Percentiles rank a stretch among this genome's conserved stretches.
phyloP scores from a whole-genome alignment of 2,888 invertebrate genomes.

The Cryptophagus acutangulus region DNA sequence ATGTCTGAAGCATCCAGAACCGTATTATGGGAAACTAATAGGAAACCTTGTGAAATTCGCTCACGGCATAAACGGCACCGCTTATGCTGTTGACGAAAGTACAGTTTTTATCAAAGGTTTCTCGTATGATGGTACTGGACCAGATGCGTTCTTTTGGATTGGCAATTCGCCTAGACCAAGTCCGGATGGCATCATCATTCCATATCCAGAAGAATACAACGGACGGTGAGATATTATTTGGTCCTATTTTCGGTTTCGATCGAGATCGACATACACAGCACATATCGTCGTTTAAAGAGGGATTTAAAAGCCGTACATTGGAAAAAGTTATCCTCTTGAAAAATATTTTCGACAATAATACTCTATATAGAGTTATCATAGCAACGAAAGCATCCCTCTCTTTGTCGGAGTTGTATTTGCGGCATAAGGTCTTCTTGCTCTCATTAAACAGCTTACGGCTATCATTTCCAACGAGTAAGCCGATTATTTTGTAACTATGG shows the following conservation, averaged over 20 bases:
- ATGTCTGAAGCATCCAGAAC: slow-evolving; percentile 49
- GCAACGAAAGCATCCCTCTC: slow-evolving; percentile 8
- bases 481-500: slow-evolving; percentile 41
- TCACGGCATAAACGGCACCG: slow-evolving; percentile 75
- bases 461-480: slow-evolving; percentile 45
- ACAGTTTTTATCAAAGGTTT: slow-evolving; percentile 85
- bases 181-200: slow-evolving; percentile 78
- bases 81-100: slow-evolving; percentile 83
- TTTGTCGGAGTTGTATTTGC: slow-evolving; percentile 23
- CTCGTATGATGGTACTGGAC: slow-evolving; percentile 82
- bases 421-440: slow-evolving; percentile 26
- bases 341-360: slow-evolving; percentile 2
- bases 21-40: slow-evolving; percentile 73
- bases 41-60: slow-evolving; percentile 70
- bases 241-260: too few relatives aligned
- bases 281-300: not conserved
- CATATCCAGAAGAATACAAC: slow-evolving; percentile 78
- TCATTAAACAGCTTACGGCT: slow-evolving; percentile 45
- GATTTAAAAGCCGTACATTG: slow-evolving; percentile 4
- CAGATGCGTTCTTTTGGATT: slow-evolving; percentile 88
- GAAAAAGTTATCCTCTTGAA: slow-evolving; percentile 1
- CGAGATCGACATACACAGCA: too few relatives aligned
- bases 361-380: slow-evolving; percentile 3
- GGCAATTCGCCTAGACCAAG: slow-evolving; percentile 75
- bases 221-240: slow-evolving; percentile 59